Evolutionary conservation across 1,140 invertebrate genomes (phyloP), one percentile per base, ranked within the genome.

Genomic region (Cheumatopsyche charites): DNA sequence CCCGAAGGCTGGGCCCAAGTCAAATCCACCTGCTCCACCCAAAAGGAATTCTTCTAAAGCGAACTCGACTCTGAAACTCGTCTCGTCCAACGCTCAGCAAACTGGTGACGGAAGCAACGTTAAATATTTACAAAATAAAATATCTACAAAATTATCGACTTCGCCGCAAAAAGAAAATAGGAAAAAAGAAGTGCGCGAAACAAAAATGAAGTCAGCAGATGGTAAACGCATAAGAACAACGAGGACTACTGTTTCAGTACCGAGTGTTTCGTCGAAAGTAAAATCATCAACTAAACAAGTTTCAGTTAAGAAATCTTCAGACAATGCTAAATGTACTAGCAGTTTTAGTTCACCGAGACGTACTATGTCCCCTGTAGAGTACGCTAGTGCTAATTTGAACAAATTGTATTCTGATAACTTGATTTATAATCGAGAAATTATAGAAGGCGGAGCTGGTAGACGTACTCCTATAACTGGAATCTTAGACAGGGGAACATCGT

Each of bases 11-110:
- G 29, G 29, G 3, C 72, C 74, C 15, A 75, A 47, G 62, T 75
- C 77, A 2, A 78, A 79, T 73, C 86, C 88, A 43, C 90, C 91
- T 2, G 88, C 87, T n/a, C 91, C 90, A 1, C 90, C 90, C 0
- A 84, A 86, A 78, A 84, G 92, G 73, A 86, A 87, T 77, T 94
- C 92, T 0, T 93, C 91, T 0, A 88, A 88, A 76, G 88, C 89
- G 67, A 92, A 88, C 80, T 87, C 87, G 29, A 92, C 90, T 6
- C 79, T 92, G 0, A 86, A 87, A 78, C 79, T 91, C 15, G 88
- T 89, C n/a, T 87, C 88, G 1, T 87, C 85, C 19, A 67, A 61
- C 36, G 21, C 61, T 68, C 47, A 70, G 15, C 66, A 62, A 77
- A 77, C 71, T 58, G 29, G 61, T 21, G 78, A 79, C 15, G 79